A percentile compares a stretch with the other conserved stretches of the same genome.
phyloP scores from a whole-genome alignment of 2,113 vertebrate species.

The Limanda limanda region DNA sequence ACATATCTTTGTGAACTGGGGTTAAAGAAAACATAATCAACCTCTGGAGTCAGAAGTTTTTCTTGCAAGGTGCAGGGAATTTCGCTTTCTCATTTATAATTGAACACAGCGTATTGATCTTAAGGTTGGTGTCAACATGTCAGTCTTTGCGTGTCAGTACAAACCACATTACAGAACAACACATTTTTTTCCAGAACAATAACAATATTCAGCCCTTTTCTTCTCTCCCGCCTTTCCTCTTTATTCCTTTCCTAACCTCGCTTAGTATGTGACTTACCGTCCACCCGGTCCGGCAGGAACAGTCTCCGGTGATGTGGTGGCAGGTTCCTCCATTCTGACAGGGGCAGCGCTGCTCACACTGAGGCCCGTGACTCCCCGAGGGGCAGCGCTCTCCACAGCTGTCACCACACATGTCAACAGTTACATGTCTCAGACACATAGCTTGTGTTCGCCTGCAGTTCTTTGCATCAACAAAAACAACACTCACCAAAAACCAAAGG shows the following conservation, averaged over 20 bases:
- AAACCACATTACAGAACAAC: background rate
- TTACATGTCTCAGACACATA: conserved; percentile 29
- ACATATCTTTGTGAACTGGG: background rate
- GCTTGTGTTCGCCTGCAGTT: conserved; percentile 21
- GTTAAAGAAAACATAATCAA: conserved; percentile 3
- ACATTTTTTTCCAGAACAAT: background rate
- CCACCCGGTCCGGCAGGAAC: conserved; percentile 94
- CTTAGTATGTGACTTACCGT: conserved; percentile 83
- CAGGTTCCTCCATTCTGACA: conserved; percentile 97
- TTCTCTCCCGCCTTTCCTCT: conserved; percentile 9
- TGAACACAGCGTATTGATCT: conserved; percentile 39
- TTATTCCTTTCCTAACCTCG: background rate
- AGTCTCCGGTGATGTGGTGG: conserved; percentile 97
- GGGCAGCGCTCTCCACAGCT: conserved; percentile 97
- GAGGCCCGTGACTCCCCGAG: conserved; percentile 93
- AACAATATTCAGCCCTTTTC: background rate
- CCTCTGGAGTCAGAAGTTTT: background rate
- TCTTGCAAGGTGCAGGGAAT: conserved; percentile 8
- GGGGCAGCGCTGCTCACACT: conserved; percentile 95
- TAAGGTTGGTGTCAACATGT: conserved; percentile 7
- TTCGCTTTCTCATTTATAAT: conserved; percentile 31
- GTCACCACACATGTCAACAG: conserved; percentile 41
- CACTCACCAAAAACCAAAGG: background rate
- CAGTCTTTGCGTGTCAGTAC: background rate
- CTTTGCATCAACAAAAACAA: conserved; percentile 18